These are phyloP conservation scores for Mesochorus sp. DNA, from an alignment of 2,888 invertebrate species.

Conservation along the genomic window DNA sequence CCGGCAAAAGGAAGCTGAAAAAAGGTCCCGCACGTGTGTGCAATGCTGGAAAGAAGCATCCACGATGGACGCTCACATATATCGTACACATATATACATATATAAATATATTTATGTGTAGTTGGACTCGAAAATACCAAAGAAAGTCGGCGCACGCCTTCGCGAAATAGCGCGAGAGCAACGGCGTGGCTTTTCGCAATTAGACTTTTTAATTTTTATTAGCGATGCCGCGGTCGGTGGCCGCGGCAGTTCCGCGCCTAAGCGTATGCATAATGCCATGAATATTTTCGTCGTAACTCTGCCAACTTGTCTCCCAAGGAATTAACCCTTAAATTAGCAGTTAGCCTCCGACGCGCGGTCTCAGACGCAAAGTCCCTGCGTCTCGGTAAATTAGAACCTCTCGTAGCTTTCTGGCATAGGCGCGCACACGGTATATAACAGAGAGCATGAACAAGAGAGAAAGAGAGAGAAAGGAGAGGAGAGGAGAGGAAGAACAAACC, in stretches of 20 bases:
- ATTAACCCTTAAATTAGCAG: conserved; percentile 83
- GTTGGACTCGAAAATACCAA: conserved; percentile 40
- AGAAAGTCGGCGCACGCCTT: conserved; percentile 39
- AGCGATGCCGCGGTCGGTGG: conserved; percentile 71
- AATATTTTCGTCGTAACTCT: conserved; percentile 82
- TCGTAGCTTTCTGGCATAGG: conserved; percentile 68
- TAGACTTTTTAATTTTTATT: conserved; percentile 83
- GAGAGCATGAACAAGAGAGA: background rate
- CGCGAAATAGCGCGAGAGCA: conserved; percentile 52
- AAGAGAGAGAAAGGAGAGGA: background rate
- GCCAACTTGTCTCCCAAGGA: conserved; percentile 82
- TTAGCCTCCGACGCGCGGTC: conserved; percentile 76
- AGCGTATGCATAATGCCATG: conserved; percentile 82
- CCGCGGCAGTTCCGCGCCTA: conserved; percentile 73
- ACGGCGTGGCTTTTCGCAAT: conserved; percentile 70
- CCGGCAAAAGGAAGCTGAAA: too few relatives aligned
- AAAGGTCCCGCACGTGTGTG: too few relatives aligned
- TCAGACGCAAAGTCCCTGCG: conserved; percentile 80
- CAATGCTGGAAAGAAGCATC: too few relatives aligned
- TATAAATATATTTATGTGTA: conserved; percentile 21
- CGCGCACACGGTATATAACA: conserved; percentile 23
- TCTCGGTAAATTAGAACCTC: conserved; percentile 80
- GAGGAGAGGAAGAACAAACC: conserved; percentile 35
- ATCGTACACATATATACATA: conserved; percentile 36
- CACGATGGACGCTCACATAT: too few relatives aligned